Percentiles rank a stretch among this genome's conserved stretches.
Evolutionary conservation across 1,140 invertebrate genomes (phyloP).

Genomic region (Nixonia krombeini): DNA sequence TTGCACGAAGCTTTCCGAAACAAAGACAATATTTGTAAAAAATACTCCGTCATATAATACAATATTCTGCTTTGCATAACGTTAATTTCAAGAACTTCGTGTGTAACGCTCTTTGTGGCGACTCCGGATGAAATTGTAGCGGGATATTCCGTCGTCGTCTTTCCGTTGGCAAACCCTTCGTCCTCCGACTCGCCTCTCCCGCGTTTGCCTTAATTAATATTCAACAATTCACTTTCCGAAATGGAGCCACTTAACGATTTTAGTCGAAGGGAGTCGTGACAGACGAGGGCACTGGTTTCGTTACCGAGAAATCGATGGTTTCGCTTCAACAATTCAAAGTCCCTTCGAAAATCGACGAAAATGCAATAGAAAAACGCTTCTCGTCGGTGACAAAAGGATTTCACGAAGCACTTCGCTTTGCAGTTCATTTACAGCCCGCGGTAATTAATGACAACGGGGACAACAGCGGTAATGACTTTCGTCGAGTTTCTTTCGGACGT

Average conservation of each 20-base stretch:
- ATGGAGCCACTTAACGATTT: slow-evolving; percentile 49
- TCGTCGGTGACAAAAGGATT: background rate
- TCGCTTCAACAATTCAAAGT: background rate
- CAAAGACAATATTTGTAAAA: too few species aligned
- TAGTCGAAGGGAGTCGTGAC: slow-evolving; percentile 13
- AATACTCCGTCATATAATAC: too few species aligned
- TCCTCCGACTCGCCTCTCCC: background rate
- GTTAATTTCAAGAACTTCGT: too few species aligned
- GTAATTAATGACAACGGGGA: background rate
- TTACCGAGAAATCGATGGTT: background rate
- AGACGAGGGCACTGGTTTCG: slow-evolving; percentile 17
- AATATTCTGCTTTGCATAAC: too few species aligned
- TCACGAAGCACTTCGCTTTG: background rate
- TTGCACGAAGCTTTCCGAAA: too few species aligned
- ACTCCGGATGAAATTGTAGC: background rate
- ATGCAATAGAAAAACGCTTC: background rate
- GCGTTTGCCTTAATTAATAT: slow-evolving; percentile 52
- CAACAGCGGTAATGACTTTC: too few species aligned
- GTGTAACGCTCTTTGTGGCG: slow-evolving; percentile 5
- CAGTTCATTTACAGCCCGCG: background rate
- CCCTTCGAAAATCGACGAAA: background rate
- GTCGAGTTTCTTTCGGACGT: too few species aligned
- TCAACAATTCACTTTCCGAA: slow-evolving; percentile 51
- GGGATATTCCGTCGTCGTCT: slow-evolving; percentile 14
- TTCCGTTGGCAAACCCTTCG: background rate